Evolutionary conservation across 2,113 vertebrate species (phyloP).

Genomic region (Camelus bactrianus): DNA sequence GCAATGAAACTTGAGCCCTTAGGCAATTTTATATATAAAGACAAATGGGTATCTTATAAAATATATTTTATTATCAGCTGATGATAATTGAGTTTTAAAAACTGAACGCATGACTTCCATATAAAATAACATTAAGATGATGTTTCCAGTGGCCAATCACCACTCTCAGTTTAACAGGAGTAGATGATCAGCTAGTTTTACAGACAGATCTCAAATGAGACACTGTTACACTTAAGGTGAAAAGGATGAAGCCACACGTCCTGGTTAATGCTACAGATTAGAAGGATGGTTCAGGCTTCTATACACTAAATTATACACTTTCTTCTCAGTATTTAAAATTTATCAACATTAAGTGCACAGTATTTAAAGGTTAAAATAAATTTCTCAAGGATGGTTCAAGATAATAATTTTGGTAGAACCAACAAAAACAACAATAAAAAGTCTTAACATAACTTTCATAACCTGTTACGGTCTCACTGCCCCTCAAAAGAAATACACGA

Average conservation of each 20-base stretch:
- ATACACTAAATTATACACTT: conserved; percentile 15
- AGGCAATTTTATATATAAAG: conserved; percentile 24
- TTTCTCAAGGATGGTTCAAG: conserved; percentile 27
- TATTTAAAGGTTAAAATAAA: conserved; percentile 40
- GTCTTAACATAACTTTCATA: background rate
- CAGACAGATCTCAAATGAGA: background rate
- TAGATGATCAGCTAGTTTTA: conserved; percentile 11
- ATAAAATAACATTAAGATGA: conserved; percentile 9
- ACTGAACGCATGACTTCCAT: background rate
- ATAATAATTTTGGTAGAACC: background rate
- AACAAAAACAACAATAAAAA: conserved; percentile 26
- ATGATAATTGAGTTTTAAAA: conserved; percentile 17
- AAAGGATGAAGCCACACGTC: background rate
- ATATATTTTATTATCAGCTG: conserved; percentile 46
- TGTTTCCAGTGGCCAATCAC: background rate
- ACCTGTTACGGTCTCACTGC: background rate
- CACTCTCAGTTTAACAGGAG: background rate
- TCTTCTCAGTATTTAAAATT: background rate
- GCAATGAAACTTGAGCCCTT: conserved; percentile 75
- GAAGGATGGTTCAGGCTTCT: background rate
- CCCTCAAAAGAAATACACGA: background rate
- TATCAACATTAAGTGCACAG: conserved; percentile 21
- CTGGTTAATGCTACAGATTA: background rate
- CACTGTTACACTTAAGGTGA: background rate
- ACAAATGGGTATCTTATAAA: conserved; percentile 17